These are phyloP conservation scores for Neodon shergylaensis DNA, from an alignment of 2,113 vertebrate species.

Conservation along the genomic window DNA sequence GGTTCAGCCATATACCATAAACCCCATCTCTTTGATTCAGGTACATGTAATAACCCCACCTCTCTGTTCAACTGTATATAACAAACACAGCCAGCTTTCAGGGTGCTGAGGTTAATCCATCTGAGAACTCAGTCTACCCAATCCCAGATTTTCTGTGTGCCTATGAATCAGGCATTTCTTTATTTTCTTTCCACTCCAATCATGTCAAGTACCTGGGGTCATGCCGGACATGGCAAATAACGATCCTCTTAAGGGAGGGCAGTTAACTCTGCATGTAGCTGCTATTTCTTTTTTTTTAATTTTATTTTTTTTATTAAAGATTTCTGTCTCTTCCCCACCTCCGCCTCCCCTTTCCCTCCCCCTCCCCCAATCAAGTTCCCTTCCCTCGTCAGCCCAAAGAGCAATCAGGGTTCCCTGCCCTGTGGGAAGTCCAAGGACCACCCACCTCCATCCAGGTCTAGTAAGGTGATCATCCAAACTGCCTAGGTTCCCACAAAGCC, in stretches of 20 bases:
- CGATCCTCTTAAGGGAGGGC: background rate
- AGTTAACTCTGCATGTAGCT: background rate
- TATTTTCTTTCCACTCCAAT: background rate
- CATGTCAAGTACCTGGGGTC: background rate
- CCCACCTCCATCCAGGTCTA: too few species aligned
- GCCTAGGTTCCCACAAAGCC: too few species aligned
- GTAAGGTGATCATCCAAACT: too few species aligned
- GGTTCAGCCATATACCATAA: background rate
- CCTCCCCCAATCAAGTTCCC: too few species aligned
- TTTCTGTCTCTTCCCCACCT: too few species aligned
- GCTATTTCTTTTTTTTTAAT: too few species aligned
- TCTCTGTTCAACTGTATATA: background rate
- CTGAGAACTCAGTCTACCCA: background rate
- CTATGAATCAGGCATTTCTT: background rate
- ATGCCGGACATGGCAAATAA: background rate
- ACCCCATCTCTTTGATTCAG: background rate
- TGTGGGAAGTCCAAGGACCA: too few species aligned
- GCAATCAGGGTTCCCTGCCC: too few species aligned
- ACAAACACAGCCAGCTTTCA: background rate
- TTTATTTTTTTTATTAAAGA: too few species aligned
- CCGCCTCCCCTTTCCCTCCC: too few species aligned
- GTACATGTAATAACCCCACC: background rate
- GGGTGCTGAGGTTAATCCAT: background rate
- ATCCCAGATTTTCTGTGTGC: background rate
- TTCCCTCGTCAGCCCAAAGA: too few species aligned